Percentiles rank a stretch among this genome's conserved stretches.
phyloP scores from a whole-genome alignment of 2,888 invertebrate species.

The Boloria euphrosyne region DNA sequence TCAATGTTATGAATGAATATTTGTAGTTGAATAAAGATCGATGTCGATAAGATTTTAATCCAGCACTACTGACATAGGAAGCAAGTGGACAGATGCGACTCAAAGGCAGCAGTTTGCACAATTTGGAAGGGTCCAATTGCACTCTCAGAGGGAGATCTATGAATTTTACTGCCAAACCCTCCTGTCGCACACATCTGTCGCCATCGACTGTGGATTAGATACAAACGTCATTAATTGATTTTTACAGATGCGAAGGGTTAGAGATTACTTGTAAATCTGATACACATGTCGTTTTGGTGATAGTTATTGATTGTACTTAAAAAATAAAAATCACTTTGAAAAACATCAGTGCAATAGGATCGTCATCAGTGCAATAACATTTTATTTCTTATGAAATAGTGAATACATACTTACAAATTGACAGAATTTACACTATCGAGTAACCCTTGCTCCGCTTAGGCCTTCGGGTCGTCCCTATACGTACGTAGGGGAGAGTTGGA shows the following conservation, averaged over 20 bases:
- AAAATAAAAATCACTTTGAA: no score
- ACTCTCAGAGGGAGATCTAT: conserved; percentile 63
- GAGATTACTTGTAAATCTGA: conserved; percentile 55
- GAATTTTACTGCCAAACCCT: conserved; percentile 68
- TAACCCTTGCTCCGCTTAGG: no score
- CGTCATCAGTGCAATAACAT: not conserved
- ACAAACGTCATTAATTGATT: conserved; percentile 78
- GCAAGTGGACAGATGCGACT: conserved; percentile 79
- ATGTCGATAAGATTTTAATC: conserved; percentile 32
- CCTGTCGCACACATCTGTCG: conserved; percentile 79
- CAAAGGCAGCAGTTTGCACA: conserved; percentile 73
- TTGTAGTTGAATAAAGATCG: not conserved
- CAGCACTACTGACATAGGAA: conserved; percentile 36
- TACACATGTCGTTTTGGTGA: conserved; percentile 51
- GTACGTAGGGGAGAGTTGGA: no score
- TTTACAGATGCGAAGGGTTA: conserved; percentile 61
- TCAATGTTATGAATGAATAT: not conserved
- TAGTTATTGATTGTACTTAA: not conserved
- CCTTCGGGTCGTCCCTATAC: no score
- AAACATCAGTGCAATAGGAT: no score
- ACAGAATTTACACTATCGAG: no score
- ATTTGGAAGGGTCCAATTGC: conserved; percentile 64
- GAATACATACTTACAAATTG: not conserved
- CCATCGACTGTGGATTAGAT: conserved; percentile 70
- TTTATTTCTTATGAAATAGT: not conserved